Evolutionary conservation across 2,888 invertebrate species (phyloP).

Genomic region (Alviniconcha strummeri): DNA sequence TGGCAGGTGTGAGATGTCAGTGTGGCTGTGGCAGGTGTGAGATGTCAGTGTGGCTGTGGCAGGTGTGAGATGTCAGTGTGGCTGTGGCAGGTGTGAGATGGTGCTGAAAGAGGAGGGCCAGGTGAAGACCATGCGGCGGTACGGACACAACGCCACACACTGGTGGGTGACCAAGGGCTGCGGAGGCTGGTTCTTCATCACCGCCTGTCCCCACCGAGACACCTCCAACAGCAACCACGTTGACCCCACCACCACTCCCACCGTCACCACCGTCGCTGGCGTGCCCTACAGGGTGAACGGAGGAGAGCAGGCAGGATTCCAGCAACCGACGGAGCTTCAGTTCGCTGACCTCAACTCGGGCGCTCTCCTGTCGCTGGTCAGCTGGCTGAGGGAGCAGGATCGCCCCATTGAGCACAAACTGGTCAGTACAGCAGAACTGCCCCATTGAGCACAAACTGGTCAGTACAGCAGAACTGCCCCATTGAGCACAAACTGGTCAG

Average conservation of each 20-base stretch:
- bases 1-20: not conserved
- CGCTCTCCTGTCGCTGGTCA: not conserved
- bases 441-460: no score
- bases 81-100: no score
- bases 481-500: no score
- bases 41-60: no score
- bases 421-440: not conserved
- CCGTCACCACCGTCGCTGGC: not conserved
- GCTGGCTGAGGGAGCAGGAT: not conserved
- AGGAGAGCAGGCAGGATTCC: slow-evolving; percentile 44
- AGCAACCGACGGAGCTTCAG: not conserved
- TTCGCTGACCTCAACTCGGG: not conserved
- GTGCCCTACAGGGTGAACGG: slow-evolving; percentile 11
- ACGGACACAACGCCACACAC: not conserved
- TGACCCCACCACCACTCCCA: slow-evolving; percentile 14
- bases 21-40: not conserved
- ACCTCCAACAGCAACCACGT: slow-evolving; percentile 11
- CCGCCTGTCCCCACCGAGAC: not conserved
- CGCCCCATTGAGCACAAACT: not conserved
- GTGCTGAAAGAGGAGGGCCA: not conserved
- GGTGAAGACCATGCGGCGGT: not conserved
- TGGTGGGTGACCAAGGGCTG: slow-evolving; percentile 7
- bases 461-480: no score
- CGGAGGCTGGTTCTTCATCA: slow-evolving; percentile 20
- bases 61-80: no score